A percentile compares a stretch with the other conserved stretches of the same genome.
Conservation (phyloP, 2,113 vertebrate species). For the Megalops atlanticus region DNA sequence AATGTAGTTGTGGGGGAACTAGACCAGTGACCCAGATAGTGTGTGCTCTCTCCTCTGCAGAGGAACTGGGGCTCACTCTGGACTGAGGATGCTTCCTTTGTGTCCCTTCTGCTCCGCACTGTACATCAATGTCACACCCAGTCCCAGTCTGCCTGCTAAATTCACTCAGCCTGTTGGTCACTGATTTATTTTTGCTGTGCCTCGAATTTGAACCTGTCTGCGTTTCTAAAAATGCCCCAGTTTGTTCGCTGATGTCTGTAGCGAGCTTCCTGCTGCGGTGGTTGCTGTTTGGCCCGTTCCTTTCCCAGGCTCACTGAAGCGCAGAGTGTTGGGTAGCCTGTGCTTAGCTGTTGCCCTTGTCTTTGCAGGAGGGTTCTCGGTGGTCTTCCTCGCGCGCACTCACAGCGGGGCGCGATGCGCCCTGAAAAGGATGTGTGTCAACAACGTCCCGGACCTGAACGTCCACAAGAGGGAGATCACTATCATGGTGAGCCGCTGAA, state of each 20-base stretch:
- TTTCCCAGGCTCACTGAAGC: too few species aligned
- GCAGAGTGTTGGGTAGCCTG: not conserved
- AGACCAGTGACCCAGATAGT: not conserved
- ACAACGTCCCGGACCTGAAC: conserved; percentile 87
- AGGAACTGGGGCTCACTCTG: not conserved
- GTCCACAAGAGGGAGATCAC: conserved; percentile 95
- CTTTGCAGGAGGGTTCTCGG: conserved; percentile 88
- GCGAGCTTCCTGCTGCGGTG: too few species aligned
- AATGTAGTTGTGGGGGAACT: not conserved
- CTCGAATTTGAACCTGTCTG: not conserved
- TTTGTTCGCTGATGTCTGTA: too few species aligned
- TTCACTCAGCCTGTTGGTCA: not conserved
- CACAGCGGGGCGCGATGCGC: conserved; percentile 85
- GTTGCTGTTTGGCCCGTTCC: too few species aligned
- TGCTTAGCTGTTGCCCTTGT: not conserved
- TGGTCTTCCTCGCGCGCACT: conserved; percentile 91
- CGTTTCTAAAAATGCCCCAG: not conserved
- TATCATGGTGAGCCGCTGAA: conserved; percentile 85
- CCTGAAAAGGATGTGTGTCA: conserved; percentile 95
- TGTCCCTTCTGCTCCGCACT: not conserved
- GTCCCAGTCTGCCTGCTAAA: too few species aligned
- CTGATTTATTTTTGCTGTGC: not conserved
- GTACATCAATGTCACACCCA: not conserved
- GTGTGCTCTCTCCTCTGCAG: too few species aligned
- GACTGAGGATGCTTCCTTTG: not conserved